Evolutionary conservation across 2,113 vertebrate species (phyloP).

Genomic region (Sinocyclocheilus rhinocerous): DNA sequence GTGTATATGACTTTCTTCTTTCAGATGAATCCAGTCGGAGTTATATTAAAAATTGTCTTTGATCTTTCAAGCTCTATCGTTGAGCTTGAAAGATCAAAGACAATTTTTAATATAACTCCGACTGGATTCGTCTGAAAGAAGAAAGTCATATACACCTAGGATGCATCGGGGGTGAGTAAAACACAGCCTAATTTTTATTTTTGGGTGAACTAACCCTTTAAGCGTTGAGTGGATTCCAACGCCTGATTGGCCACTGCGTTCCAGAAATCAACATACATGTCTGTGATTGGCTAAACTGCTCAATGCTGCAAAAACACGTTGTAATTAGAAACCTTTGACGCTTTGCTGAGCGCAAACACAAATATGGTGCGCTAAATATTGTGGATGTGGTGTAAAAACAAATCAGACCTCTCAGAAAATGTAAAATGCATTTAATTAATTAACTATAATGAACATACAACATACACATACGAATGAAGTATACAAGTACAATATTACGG

Average conservation of each 20-base stretch:
- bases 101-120: no score
- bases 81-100: no score
- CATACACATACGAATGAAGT: no score
- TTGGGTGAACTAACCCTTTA: no score
- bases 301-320: not conserved
- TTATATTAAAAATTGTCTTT: no score
- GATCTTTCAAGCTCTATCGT: no score
- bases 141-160: no score
- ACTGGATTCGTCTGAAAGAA: no score
- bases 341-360: not conserved
- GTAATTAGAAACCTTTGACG: not conserved
- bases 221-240: not conserved
- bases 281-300: not conserved
- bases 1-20: no score
- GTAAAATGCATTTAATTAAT: not conserved
- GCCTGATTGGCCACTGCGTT: not conserved
- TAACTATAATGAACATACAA: not conserved
- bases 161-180: no score
- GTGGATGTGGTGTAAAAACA: not conserved
- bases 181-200: no score
- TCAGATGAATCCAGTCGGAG: no score
- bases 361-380: not conserved
- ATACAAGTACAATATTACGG: not conserved
- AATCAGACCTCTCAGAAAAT: not conserved
- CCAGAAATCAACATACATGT: not conserved